Evolutionary conservation across 2,888 invertebrate species (phyloP).

Genomic region (Leistus spinibarbis): DNA sequence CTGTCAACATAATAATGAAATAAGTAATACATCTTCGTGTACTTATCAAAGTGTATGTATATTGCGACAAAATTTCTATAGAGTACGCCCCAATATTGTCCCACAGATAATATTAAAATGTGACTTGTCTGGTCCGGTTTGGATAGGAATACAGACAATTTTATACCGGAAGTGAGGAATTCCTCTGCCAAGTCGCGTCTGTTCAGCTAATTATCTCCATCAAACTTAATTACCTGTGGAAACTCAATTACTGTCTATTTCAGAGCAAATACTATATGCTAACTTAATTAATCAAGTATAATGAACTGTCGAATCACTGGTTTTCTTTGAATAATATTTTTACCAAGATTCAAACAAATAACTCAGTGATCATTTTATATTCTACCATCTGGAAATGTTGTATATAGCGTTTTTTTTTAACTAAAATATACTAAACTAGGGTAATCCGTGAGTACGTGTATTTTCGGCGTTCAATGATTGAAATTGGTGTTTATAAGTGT

Average conservation of each 20-base stretch:
- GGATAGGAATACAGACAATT: constrained; percentile 4
- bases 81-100: too few relatives aligned
- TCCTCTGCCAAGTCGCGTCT: constrained; percentile 8
- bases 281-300: neutral
- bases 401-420: too few relatives aligned
- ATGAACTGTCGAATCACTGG: neutral
- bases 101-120: neutral
- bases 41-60: too few relatives aligned
- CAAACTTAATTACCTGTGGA: constrained; percentile 18
- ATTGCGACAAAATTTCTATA: too few relatives aligned
- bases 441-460: too few relatives aligned
- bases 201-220: constrained; percentile 9
- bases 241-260: constrained; percentile 10
- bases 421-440: too few relatives aligned
- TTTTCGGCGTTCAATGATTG: too few relatives aligned
- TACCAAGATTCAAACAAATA: neutral
- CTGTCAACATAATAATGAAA: too few relatives aligned
- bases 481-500: too few relatives aligned
- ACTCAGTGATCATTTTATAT: neutral
- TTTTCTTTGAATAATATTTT: neutral
- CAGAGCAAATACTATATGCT: neutral
- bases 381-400: neutral
- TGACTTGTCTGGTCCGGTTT: neutral
- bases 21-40: too few relatives aligned
- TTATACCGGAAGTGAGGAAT: constrained; percentile 8